phyloP scores from a whole-genome alignment of 2,888 invertebrate species.

The Drepanosiphum platanoidis region DNA sequence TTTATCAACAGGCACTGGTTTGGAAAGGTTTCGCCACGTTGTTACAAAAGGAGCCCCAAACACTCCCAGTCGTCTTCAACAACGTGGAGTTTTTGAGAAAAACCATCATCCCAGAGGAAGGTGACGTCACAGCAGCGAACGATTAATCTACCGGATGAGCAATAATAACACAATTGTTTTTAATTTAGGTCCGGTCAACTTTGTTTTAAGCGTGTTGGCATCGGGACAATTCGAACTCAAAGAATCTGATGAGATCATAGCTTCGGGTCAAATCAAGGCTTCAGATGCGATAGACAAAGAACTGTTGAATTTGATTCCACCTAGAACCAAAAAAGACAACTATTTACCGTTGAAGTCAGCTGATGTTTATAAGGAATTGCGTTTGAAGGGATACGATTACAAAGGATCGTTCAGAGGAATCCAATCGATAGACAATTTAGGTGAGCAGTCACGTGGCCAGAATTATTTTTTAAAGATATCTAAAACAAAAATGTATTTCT shows the following conservation, averaged over 20 bases:
- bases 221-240: conserved; percentile 89
- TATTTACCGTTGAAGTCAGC: conserved; percentile 72
- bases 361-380: conserved; percentile 88
- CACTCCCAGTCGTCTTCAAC: conserved; percentile 59
- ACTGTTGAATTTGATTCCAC: conserved; percentile 71
- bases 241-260: conserved; percentile 85
- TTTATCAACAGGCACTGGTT: conserved; percentile 46
- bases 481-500: too few species aligned
- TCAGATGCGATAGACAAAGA: conserved; percentile 75
- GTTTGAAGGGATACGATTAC: conserved; percentile 88
- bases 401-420: conserved; percentile 85
- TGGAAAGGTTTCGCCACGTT: conserved; percentile 62
- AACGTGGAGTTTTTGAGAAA: conserved; percentile 61
- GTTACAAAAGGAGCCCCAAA: conserved; percentile 44
- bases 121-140: conserved; percentile 33
- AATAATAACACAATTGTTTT: not conserved
- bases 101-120: conserved; percentile 47
- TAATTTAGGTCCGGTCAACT: conserved; percentile 73
- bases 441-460: too few species aligned
- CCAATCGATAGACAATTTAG: conserved; percentile 76
- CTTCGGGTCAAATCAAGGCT: conserved; percentile 79
- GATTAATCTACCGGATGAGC: not conserved
- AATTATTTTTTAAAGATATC: too few species aligned
- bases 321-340: conserved; percentile 67
- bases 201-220: conserved; percentile 83